Percentiles rank a stretch among this genome's conserved stretches.
These are phyloP conservation scores for Sinelater perroti DNA, from an alignment of 2,888 invertebrate species.

Conservation along the genomic window DNA sequence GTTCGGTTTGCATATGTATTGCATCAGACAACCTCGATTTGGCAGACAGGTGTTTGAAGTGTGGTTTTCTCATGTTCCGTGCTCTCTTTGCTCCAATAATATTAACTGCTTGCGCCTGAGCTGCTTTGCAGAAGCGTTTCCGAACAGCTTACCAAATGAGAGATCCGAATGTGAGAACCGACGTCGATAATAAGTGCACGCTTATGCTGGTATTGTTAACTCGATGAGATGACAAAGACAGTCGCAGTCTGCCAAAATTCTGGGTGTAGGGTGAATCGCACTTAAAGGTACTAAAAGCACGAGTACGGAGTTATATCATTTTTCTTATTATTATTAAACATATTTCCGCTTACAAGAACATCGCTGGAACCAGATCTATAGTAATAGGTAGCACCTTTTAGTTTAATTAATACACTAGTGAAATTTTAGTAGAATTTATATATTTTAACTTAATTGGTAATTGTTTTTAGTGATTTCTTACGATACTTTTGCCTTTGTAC, in stretches of 20 bases:
- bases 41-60: constrained; percentile 9
- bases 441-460: constrained; percentile 24
- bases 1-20: constrained; percentile 2
- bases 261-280: constrained; percentile 22
- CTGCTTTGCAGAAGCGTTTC: background rate
- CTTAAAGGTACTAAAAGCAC: constrained; percentile 39
- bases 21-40: constrained; percentile 20
- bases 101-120: background rate
- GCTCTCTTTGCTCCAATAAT: background rate
- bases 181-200: constrained; percentile 21
- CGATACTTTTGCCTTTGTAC: constrained; percentile 38
- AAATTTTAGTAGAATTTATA: constrained; percentile 41
- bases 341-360: constrained; percentile 36
- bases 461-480: constrained; percentile 28
- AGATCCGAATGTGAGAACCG: background rate
- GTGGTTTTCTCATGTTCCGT: background rate
- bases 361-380: constrained; percentile 31
- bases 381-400: constrained; percentile 44
- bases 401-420: constrained; percentile 34
- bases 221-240: background rate
- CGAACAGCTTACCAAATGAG: background rate
- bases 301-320: too few relatives aligned
- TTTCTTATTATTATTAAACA: constrained; percentile 30
- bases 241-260: constrained; percentile 24
- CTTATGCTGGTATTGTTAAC: constrained; percentile 14